phyloP scores from a whole-genome alignment of 2,888 invertebrate genomes.

The Philereme transversata region DNA sequence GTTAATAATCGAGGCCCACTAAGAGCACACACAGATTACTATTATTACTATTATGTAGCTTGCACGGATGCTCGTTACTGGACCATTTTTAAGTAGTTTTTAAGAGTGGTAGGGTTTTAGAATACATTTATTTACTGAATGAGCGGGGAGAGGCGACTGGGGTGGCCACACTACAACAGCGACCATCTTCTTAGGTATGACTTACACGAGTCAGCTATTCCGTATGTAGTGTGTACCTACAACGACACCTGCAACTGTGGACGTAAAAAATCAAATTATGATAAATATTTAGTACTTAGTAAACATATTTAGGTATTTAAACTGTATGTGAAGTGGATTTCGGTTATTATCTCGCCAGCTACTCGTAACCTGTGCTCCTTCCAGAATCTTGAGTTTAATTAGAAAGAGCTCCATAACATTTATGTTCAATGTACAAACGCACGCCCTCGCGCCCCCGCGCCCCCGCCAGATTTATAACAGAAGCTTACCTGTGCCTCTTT shows the following conservation, averaged over 20 bases:
- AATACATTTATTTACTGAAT: too few relatives aligned
- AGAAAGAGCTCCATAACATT: slow-evolving; percentile 80
- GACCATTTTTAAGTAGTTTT: slow-evolving; percentile 50
- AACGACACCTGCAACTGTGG: too few relatives aligned
- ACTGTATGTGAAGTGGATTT: too few relatives aligned
- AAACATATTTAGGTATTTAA: too few relatives aligned
- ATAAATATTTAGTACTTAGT: too few relatives aligned
- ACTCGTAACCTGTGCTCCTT: slow-evolving; percentile 37
- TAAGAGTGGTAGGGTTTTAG: too few relatives aligned
- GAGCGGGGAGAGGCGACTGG: too few relatives aligned
- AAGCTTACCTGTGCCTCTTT: slow-evolving; percentile 38
- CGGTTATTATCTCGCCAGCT: not conserved
- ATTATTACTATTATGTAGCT: slow-evolving; percentile 8
- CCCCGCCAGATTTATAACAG: slow-evolving; percentile 76
- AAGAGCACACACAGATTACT: slow-evolving; percentile 35
- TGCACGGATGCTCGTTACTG: slow-evolving; percentile 56
- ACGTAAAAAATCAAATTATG: too few relatives aligned
- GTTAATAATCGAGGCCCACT: slow-evolving; percentile 60
- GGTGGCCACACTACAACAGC: too few relatives aligned
- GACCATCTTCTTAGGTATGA: too few relatives aligned
- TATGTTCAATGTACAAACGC: slow-evolving; percentile 71
- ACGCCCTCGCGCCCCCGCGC: slow-evolving; percentile 78
- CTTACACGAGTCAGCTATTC: too few relatives aligned
- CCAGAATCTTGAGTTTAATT: slow-evolving; percentile 73
- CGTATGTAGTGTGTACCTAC: too few relatives aligned